Percentiles rank a stretch among this genome's conserved stretches.
These are phyloP conservation scores for Nilaparvata lugens DNA, from an alignment of 1,140 invertebrate species.

Conservation along the genomic window DNA sequence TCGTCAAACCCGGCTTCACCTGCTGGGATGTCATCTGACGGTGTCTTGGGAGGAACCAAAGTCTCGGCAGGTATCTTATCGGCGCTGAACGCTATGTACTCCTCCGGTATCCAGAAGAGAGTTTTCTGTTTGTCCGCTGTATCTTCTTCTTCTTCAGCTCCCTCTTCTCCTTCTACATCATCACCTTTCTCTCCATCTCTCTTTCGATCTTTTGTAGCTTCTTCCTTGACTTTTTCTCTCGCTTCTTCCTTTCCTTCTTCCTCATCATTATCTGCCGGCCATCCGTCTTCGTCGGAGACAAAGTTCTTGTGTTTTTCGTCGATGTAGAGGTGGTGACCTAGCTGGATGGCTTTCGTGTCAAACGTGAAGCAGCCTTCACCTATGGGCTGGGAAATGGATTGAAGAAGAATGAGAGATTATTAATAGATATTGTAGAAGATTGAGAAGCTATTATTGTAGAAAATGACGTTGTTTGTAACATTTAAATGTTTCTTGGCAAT, in stretches of 20 bases:
- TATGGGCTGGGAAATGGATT: conserved; percentile 1
- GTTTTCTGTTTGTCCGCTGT: conserved; percentile 2
- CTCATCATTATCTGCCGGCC: too few relatives aligned
- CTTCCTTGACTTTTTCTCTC: too few relatives aligned
- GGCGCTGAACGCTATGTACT: conserved; percentile 1
- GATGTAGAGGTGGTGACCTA: conserved; percentile 1
- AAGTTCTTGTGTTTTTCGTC: too few relatives aligned
- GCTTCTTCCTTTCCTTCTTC: too few relatives aligned
- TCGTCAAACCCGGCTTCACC: too few relatives aligned
- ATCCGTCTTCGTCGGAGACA: too few relatives aligned
- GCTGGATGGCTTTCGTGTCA: conserved; percentile 8
- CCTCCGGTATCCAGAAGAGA: conserved; percentile 5
- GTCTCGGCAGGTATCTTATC: conserved; percentile 3
- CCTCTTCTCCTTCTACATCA: background rate
- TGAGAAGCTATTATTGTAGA: too few relatives aligned
- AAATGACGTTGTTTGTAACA: too few relatives aligned
- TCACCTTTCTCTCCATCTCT: too few relatives aligned
- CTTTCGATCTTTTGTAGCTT: too few relatives aligned
- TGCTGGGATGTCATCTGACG: background rate
- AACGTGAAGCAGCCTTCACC: conserved; percentile 12
- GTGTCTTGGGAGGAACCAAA: background rate
- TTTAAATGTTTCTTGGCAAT: too few relatives aligned
- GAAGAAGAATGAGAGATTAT: background rate
- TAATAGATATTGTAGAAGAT: too few relatives aligned
- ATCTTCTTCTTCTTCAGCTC: background rate